Base-by-base conservation (phyloP, 2,797 vertebrate genomes). In the Sebastes wilsoni region DNA sequence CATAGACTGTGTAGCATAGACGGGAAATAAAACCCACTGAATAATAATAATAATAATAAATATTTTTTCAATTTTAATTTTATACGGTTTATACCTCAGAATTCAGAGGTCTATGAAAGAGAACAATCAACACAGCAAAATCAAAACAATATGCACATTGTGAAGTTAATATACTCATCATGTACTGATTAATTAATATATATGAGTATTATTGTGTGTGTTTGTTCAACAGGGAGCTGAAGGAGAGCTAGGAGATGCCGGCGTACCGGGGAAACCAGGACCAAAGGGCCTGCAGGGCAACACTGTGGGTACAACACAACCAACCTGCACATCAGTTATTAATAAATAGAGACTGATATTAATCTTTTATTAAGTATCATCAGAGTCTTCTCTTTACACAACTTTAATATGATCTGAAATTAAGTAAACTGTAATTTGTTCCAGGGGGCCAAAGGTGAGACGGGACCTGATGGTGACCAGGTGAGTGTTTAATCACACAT, bases 361-460 rank as follows among this genome's bases (percentile, higher is more conserved):
- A 3, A 30, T 25, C 13, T 34, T 27, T 52, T 11, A 38, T 59
- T 52, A 56, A 9, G n/a, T n/a, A 13, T 18, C 36, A 0, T 0
- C 12, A 3, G 61, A 4, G 34, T 25, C 7, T 36, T 32, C 11
- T 4, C 32, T 36, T 14, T 36, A n/a, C 30, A 64, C 61, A 34
- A 16, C 8, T 32, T 30, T 10, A 18, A 69, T 2, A 5, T 61
- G 10, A 25, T 20, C 3, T 64, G 20, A 38, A 34, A 6, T 34
- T 5, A 12, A 8, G 36, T 14, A 4, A 59, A 71, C 28, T 11
- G 49, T 23, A 1, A 18, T 52, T 55, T 84, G 34, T 27, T 88
- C 20, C 30, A 97, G 96, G 96, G 96, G 3, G 59, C 92, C 64
- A 96, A 95, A 93, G 96, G 96, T 12, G 96, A 96, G 81, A 91